Evolutionary conservation across 2,113 vertebrate genomes (phyloP), one percentile per base, ranked within the genome.

Genomic region (Grus americana): DNA sequence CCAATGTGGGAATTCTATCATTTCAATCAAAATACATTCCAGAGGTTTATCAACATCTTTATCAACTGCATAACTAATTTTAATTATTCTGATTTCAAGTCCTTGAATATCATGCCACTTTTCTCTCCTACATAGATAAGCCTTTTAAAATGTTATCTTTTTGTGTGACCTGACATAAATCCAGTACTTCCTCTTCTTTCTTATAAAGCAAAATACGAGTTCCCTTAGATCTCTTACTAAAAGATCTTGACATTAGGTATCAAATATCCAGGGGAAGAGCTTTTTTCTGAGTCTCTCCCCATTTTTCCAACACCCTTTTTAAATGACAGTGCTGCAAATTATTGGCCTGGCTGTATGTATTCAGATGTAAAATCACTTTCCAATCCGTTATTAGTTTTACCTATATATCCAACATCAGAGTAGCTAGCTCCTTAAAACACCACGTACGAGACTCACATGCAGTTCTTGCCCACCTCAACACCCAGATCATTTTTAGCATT

Each of bases 211-310:
- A 85, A 81, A 40, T 1, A 34, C 2, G 8, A 57, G 19, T 32
- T 86, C 30, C 30, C 14, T 87, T 40, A 46, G 44, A 23, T 38
- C 42, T 79, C 26, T 54, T 3, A 34, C 13, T 36, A 44, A 32
- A 54, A 88, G 26, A 76, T 68, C 10, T 24, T 81, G 29, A 71
- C 27, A 21, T 44, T 15, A 36, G 21, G 24, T 40, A 79, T 15
- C 3, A 36, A 83, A 6, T 52, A 92, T 61, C 0, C 6, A 3
- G 9, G 15, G 8, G 3, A 65, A 71, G 8, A 19, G 4, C 1
- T 50, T 81, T 82, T 40, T 72, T 12, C n/a, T 8, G 6, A 73
- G 18, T 17, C 9, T n/a, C n/a, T 44, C 26, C 6, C 29, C 11
- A 3, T 75, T 82, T 44, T 81, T 52, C 40, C 62, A 86, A 15